A percentile compares a stretch with the other conserved stretches of the same genome.
phyloP scores from a whole-genome alignment of 2,113 vertebrate genomes.

The Tiliqua scincoides region DNA sequence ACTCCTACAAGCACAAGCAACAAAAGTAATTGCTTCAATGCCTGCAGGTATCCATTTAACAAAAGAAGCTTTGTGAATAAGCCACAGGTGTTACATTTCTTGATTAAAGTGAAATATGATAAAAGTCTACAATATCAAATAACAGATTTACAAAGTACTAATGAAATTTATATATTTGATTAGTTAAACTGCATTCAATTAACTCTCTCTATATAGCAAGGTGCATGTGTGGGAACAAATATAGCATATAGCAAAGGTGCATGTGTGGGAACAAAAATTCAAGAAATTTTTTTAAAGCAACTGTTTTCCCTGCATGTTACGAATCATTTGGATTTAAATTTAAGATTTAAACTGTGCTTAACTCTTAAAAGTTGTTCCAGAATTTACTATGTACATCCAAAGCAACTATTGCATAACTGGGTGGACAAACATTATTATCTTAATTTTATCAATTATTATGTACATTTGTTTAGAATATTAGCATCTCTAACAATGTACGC shows the following conservation, averaged over 20 bases:
- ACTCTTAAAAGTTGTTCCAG: constrained; percentile 57
- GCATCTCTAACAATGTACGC: neutral
- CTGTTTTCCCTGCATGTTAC: constrained; percentile 63
- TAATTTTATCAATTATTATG: neutral
- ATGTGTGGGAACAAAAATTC: no score
- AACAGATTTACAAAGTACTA: constrained; percentile 76
- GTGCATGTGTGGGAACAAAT: neutral
- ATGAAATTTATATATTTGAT: constrained; percentile 77
- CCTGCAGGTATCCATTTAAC: constrained; percentile 79
- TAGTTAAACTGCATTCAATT: constrained; percentile 75
- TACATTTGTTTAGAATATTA: neutral
- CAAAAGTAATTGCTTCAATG: constrained; percentile 84
- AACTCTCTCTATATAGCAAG: no score
- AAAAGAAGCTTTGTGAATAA: constrained; percentile 80
- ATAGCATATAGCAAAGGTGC: constrained; percentile 32
- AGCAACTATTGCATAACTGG: constrained; percentile 33
- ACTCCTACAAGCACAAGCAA: constrained; percentile 76
- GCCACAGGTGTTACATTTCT: constrained; percentile 84
- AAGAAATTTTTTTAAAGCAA: constrained; percentile 28
- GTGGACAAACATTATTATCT: constrained; percentile 10
- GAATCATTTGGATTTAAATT: constrained; percentile 37
- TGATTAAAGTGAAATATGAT: constrained; percentile 82
- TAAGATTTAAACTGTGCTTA: constrained; percentile 48
- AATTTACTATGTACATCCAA: neutral
- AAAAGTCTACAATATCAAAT: constrained; percentile 78